These are phyloP conservation scores for Lottia gigantea DNA, from an alignment of 2,888 invertebrate genomes.

Conservation along the genomic window DNA sequence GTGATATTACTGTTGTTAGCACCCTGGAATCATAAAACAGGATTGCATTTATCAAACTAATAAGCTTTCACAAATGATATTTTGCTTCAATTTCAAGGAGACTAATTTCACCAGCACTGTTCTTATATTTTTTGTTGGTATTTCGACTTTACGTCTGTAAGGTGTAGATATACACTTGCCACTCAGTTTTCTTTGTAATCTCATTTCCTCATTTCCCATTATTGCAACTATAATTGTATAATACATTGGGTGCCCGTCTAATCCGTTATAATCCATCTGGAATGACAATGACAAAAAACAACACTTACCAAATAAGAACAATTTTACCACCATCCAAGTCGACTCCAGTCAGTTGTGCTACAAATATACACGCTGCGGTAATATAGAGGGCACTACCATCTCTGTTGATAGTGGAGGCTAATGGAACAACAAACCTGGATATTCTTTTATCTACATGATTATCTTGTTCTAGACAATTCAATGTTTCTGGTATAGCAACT, in stretches of 20 bases:
- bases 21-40: constrained; percentile 37
- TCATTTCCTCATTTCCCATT: too few relatives aligned
- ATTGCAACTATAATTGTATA: too few relatives aligned
- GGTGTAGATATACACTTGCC: too few relatives aligned
- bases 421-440: constrained; percentile 53
- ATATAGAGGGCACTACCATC: constrained; percentile 56
- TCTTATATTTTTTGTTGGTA: too few relatives aligned
- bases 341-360: constrained; percentile 46
- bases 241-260: too few relatives aligned
- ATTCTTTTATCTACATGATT: constrained; percentile 45
- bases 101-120: too few relatives aligned
- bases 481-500: constrained; percentile 56
- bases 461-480: constrained; percentile 41
- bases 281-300: background rate
- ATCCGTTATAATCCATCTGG: background rate
- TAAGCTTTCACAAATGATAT: too few relatives aligned
- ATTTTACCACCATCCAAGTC: constrained; percentile 40
- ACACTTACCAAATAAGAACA: constrained; percentile 49
- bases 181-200: too few relatives aligned
- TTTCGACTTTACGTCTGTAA: too few relatives aligned
- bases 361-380: constrained; percentile 51
- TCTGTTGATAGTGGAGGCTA: constrained; percentile 52
- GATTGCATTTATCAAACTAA: too few relatives aligned
- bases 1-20: constrained; percentile 46
- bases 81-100: too few relatives aligned